These are phyloP conservation scores for Nannoperca obscura DNA, from an alignment of 2,797 vertebrate species.

Conservation along the genomic window DNA sequence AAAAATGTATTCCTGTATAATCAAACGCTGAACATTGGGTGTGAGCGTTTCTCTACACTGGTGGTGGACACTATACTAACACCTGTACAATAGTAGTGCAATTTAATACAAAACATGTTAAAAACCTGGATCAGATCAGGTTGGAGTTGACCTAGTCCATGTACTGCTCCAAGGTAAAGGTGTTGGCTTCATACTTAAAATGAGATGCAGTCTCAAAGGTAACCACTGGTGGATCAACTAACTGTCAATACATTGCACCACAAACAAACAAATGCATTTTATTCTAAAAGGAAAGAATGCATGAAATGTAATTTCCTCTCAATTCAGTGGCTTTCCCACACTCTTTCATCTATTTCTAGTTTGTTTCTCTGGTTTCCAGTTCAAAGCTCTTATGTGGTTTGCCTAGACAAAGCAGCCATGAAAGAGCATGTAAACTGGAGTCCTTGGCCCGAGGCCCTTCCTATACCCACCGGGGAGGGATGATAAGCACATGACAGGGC, in stretches of 20 bases:
- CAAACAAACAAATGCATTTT: slow-evolving; percentile 28
- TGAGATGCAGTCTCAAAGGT: background rate
- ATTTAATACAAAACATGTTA: background rate
- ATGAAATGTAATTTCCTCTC: slow-evolving; percentile 33
- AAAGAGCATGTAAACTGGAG: slow-evolving; percentile 53
- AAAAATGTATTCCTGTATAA: slow-evolving; percentile 15
- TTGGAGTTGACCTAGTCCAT: background rate
- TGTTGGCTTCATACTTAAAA: background rate
- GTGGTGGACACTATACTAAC: background rate
- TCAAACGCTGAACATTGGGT: background rate
- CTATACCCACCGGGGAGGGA: slow-evolving; percentile 49
- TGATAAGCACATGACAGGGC: slow-evolving; percentile 71
- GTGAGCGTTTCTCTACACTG: background rate
- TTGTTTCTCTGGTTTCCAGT: slow-evolving; percentile 63
- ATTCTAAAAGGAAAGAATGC: slow-evolving; percentile 10
- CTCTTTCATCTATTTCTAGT: slow-evolving; percentile 68
- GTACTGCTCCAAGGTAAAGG: background rate
- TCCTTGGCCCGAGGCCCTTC: slow-evolving; percentile 37
- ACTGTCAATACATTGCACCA: slow-evolving; percentile 3
- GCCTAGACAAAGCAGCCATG: slow-evolving; percentile 35
- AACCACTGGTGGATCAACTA: background rate
- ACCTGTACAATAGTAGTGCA: background rate
- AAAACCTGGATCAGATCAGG: background rate
- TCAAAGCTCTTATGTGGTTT: slow-evolving; percentile 48
- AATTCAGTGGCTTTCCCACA: slow-evolving; percentile 59